Evolutionary conservation across 2,797 vertebrate genomes (phyloP).

Genomic region (Zalophus californianus): DNA sequence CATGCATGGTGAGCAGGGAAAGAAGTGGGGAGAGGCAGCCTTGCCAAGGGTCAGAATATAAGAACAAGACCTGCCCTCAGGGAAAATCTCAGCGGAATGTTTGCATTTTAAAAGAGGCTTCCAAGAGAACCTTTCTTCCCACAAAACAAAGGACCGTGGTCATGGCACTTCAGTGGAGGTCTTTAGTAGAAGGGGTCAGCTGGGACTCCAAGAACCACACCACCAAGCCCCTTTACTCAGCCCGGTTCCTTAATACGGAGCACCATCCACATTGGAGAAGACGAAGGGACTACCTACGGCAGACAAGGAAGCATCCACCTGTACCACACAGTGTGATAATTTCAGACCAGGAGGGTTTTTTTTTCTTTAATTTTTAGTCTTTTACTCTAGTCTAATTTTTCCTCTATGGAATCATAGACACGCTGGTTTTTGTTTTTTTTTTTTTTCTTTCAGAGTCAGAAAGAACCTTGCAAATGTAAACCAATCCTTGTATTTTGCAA

Average conservation of each 20-base stretch:
- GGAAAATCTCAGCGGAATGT: background rate
- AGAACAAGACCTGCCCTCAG: background rate
- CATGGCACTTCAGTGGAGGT: background rate
- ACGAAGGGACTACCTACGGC: background rate
- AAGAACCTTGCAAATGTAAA: conserved; percentile 23
- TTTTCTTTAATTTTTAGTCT: background rate
- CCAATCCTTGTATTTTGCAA: background rate
- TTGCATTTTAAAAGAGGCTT: background rate
- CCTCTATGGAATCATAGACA: background rate
- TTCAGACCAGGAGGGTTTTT: background rate
- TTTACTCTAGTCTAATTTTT: background rate
- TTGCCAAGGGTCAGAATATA: background rate
- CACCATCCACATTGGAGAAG: background rate
- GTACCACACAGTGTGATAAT: background rate
- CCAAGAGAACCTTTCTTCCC: background rate
- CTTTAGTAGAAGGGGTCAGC: background rate
- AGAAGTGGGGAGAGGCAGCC: accelerated
- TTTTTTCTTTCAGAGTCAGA: background rate
- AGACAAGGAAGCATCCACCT: background rate
- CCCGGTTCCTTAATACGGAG: background rate
- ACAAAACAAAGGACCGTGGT: background rate
- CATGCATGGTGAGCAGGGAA: background rate
- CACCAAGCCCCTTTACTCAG: background rate
- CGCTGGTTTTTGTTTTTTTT: background rate
- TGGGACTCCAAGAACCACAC: background rate